Percentiles rank a stretch among this genome's conserved stretches.
Conservation (phyloP, 2,797 vertebrate genomes). For the Ptychobarbus kaznakovi region DNA sequence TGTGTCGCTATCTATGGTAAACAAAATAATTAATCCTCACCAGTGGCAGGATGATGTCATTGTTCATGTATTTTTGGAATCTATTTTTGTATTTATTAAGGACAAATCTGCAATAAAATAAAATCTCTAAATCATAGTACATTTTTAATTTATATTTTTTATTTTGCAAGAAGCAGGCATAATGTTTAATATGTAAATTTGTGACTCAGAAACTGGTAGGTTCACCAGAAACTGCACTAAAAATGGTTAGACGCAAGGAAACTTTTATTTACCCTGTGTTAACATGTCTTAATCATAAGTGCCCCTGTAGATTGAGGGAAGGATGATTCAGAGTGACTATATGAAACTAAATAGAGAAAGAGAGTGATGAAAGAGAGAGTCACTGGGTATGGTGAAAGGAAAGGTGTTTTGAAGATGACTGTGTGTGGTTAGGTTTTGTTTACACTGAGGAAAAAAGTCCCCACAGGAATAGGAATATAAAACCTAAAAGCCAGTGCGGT, state of each 20-base stretch:
- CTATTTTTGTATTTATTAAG: background rate
- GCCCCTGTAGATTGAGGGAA: background rate
- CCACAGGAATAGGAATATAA: background rate
- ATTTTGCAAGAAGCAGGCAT: background rate
- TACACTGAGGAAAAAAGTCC: background rate
- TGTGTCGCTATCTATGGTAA: background rate
- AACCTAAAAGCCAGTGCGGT: background rate
- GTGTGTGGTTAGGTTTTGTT: background rate
- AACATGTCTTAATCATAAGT: slow-evolving; percentile 33
- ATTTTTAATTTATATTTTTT: background rate
- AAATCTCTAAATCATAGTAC: background rate
- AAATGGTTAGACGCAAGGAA: slow-evolving; percentile 28
- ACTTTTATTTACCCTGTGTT: background rate
- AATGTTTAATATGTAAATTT: background rate
- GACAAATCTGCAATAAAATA: background rate
- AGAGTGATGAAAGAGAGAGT: slow-evolving; percentile 24
- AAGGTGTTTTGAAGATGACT: slow-evolving; percentile 25
- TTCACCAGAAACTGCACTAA: background rate
- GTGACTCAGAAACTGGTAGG: background rate
- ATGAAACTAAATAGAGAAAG: slow-evolving; percentile 14
- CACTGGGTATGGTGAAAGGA: background rate
- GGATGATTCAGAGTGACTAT: slow-evolving; percentile 40
- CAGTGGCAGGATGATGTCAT: slow-evolving; percentile 30
- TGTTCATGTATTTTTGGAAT: background rate
- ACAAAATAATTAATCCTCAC: slow-evolving; percentile 11